Base-by-base conservation (phyloP, 2,797 vertebrate genomes). In the Acanthiza pusilla region DNA sequence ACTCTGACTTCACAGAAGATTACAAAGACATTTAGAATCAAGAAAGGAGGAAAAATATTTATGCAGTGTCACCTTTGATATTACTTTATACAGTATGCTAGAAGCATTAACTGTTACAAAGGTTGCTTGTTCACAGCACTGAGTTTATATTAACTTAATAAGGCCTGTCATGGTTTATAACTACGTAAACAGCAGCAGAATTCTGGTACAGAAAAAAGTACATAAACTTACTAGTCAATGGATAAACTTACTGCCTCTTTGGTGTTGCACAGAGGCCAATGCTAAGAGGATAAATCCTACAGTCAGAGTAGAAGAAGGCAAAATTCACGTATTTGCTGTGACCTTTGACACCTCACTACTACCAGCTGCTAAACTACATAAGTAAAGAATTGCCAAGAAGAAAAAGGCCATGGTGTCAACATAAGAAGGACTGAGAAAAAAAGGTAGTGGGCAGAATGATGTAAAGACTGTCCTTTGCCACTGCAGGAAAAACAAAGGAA, bases 321-420 rank as follows among this genome's bases (percentile, higher is more conserved):
- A 84, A 94, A 94, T 55, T 30, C 53, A 68, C 0, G 0, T 62
- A 72, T 88, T 81, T 86, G 55, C 53, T 77, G 16, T 85, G 48
- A 70, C 55, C 55, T 76, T 86, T 58, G 79, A 32, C 73, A 76
- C 34, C 61, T 76, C 0, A 0, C 30, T 47, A 47, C 66, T 32
- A 55, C 30, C 29, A 70, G 47, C 73, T 75, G 47, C 76, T 90
- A 58, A 90, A 84, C 54, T 76, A 62, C 7, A 1, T 55, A n/a
- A 68, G 66, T 58, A 90, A 88, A 75, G 36, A 61, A 54, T 11
- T 73, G 27, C 40, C 16, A 3, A 62, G 83, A 80, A 75, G 72
- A 45, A 94, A 94, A 96, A 94, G 74, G 80, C 55, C 53, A n/a
- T 6, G 16, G 32, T 81, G 90, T 86, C 90, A 94, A 70, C 34